These are phyloP conservation scores for Copsychus sechellarum DNA, from an alignment of 2,113 vertebrate genomes.

Conservation along the genomic window DNA sequence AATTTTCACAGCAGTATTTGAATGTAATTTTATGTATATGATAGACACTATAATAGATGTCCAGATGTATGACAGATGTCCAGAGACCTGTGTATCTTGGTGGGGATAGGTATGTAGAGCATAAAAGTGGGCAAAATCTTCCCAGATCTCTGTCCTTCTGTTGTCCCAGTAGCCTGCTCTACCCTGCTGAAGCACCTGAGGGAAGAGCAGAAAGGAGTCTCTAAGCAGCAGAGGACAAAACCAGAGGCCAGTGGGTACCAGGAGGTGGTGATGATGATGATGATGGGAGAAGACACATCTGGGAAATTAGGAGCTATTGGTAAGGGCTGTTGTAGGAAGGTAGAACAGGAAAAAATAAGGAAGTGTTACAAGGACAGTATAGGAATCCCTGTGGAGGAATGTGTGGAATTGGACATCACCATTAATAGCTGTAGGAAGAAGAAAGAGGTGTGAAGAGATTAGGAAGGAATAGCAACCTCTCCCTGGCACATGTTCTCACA, in stretches of 20 bases:
- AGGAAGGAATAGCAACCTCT: not conserved
- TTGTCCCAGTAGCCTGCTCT: not conserved
- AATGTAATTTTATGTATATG: not conserved
- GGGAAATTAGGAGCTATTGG: not conserved
- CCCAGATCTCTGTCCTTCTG: not conserved
- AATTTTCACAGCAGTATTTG: not conserved
- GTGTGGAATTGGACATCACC: not conserved
- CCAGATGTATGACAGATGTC: not conserved
- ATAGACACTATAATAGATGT: not conserved
- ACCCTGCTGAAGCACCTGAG: not conserved
- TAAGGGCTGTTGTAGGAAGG: fast-evolving
- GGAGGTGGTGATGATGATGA: not conserved
- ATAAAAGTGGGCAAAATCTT: not conserved
- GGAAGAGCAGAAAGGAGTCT: not conserved
- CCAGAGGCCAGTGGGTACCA: not conserved
- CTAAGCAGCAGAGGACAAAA: not conserved
- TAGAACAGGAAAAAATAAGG: not conserved
- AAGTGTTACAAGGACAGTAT: not conserved
- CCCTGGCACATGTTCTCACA: not conserved
- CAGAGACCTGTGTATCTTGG: not conserved
- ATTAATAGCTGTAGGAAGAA: not conserved
- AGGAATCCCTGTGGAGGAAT: not conserved
- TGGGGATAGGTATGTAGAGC: not conserved
- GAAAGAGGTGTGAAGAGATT: not conserved
- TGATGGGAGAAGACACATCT: not conserved